A percentile compares a stretch with the other conserved stretches of the same genome.
Evolutionary conservation across 2,888 invertebrate genomes (phyloP).

Genomic region (Deroplatys truncata): DNA sequence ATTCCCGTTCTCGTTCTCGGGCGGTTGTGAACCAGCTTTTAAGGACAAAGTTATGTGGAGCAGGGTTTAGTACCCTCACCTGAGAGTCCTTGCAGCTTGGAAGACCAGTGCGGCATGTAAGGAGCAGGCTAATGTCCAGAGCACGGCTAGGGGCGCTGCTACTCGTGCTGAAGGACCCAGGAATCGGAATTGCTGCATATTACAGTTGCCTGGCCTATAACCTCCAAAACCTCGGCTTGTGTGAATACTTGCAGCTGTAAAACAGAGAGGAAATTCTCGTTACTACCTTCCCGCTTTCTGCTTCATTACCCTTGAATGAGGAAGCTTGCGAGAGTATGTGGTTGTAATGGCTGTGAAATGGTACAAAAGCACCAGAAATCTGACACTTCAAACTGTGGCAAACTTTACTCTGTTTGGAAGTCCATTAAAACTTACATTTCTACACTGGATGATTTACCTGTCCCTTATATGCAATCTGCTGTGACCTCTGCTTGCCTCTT

Average conservation of each 20-base stretch:
- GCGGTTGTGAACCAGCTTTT: no score
- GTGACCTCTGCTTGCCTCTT: no score
- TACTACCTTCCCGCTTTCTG: background rate
- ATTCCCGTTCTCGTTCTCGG: no score
- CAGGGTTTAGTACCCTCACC: background rate
- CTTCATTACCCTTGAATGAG: background rate
- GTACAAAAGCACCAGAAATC: background rate
- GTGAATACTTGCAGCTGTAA: conserved; percentile 57
- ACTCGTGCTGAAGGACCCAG: conserved; percentile 42
- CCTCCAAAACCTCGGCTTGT: conserved; percentile 51
- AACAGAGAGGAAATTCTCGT: background rate
- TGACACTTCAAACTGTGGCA: background rate
- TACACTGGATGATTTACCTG: no score
- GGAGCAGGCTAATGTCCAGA: conserved; percentile 53
- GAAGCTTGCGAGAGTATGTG: background rate
- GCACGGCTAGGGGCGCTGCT: conserved; percentile 43
- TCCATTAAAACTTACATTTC: background rate
- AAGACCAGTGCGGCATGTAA: background rate
- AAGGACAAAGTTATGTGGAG: no score
- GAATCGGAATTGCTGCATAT: conserved; percentile 38
- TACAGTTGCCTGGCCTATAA: conserved; percentile 41
- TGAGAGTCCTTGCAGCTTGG: background rate
- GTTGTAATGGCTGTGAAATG: background rate
- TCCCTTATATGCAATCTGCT: no score
- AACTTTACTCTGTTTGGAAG: background rate